Evolutionary conservation across 2,113 vertebrate genomes (phyloP).

Genomic region (Panurus biarmicus): DNA sequence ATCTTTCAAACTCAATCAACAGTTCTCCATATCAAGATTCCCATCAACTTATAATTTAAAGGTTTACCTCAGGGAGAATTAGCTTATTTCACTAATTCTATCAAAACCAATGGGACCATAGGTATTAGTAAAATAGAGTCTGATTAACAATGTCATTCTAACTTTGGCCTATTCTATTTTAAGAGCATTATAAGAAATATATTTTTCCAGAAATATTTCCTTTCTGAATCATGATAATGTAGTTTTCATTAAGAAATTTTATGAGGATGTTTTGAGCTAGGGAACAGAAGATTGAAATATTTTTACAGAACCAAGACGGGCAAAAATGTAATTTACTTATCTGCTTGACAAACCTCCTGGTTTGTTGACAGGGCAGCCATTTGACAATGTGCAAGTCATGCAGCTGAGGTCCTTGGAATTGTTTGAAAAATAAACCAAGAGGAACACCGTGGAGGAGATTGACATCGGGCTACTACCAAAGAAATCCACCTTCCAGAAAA

Average conservation of each 20-base stretch:
- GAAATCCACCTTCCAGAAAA: not conserved
- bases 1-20: not conserved
- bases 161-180: not conserved
- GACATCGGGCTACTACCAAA: not conserved
- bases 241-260: not conserved
- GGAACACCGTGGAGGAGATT: not conserved
- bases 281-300: not conserved
- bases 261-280: not conserved
- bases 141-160: not conserved
- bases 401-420: not conserved
- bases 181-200: not conserved
- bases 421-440: not conserved
- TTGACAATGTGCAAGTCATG: not conserved
- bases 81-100: not conserved
- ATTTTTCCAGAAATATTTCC: not conserved
- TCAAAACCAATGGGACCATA: not conserved
- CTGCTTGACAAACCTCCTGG: not conserved
- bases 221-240: not conserved
- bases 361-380: not conserved
- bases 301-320: not conserved
- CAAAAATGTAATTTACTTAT: not conserved
- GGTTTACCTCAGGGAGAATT: not conserved
- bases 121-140: not conserved
- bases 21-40: not conserved
- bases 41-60: constrained; percentile 1